Percentiles rank a stretch among this genome's conserved stretches.
These are phyloP conservation scores for Halocynthia aurantium DNA, from an alignment of 23 tunicate genomes.

Conservation along the genomic window DNA sequence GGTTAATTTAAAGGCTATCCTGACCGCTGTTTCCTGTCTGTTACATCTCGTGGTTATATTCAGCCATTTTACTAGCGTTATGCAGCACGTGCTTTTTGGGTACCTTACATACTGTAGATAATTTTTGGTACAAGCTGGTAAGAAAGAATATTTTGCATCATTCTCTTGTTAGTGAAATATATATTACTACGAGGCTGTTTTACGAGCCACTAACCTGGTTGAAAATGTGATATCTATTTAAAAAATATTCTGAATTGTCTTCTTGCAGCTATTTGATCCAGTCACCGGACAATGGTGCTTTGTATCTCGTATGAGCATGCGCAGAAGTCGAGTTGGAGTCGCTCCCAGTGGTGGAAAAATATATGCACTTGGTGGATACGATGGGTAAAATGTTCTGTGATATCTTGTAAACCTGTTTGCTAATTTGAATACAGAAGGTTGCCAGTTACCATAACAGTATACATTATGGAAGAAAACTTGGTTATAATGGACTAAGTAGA, in stretches of 20 bases:
- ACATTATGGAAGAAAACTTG: not conserved
- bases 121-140: no score
- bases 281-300: conserved; percentile 58
- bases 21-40: not conserved
- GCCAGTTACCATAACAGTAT: not conserved
- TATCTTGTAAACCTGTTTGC: no score
- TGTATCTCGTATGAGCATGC: conserved; percentile 65
- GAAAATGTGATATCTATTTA: no score
- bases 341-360: conserved; percentile 77
- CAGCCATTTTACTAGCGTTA: not conserved
- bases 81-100: no score
- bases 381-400: conserved; percentile 27
- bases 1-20: no score
- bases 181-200: no score
- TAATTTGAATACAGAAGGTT: no score
- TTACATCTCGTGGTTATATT: not conserved
- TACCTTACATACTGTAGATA: no score
- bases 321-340: conserved; percentile 91
- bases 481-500: not conserved
- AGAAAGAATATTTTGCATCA: no score
- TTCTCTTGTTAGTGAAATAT: no score
- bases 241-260: no score
- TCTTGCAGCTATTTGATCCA: conserved; percentile 53
- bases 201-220: no score
- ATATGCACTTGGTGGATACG: conserved; percentile 94